Evolutionary conservation across 1,140 invertebrate species (phyloP), one percentile per base, ranked within the genome.

Genomic region (Acyrthosiphon pisum): DNA sequence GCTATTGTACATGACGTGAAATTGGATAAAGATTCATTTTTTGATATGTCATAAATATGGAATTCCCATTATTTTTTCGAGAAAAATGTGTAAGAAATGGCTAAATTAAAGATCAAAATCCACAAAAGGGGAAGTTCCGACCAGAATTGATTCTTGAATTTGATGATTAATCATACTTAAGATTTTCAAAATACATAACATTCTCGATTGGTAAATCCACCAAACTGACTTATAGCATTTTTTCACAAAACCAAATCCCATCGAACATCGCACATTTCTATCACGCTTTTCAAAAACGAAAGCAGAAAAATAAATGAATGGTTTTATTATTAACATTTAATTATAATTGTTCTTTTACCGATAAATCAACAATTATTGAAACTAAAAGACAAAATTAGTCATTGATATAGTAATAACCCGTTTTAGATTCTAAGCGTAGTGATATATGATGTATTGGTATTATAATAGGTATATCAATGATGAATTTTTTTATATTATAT

Each of bases 11-110:
- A 76, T 76, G 11, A 76, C 60, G 60, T 76, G 14, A 76, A 76
- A 76, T 76, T 76, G 60, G 60, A 76, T n/a, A n/a, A n/a, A 76
- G n/a, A 76, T 76, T 35, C 60, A 76, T 76, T n/a, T 76, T 76
- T 76, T 35, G 60, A 76, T 76, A 76, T 76, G 60, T 76, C 60
- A 76, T n/a, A 76, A 76, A 76, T 76, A 76, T 14, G n/a, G 6
- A n/a, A n/a, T 35, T 18, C 30, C 14, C 60, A 76, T 76, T 76
- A n/a, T n/a, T 76, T 76, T 53, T 76, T 76, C 18, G 1, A 68
- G 3, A n/a, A 68, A 76, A 35, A 76, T 76, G 11, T 76, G 14
- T 18, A n/a, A 76, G 6, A 76, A 76, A 76, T 76, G 14, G 23
- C n/a, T 76, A 76, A 76, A n/a, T 76, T 76, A 76, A 68, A n/a